Conservation (phyloP, 2,797 vertebrate genomes). For the Urophycis tenuis region DNA sequence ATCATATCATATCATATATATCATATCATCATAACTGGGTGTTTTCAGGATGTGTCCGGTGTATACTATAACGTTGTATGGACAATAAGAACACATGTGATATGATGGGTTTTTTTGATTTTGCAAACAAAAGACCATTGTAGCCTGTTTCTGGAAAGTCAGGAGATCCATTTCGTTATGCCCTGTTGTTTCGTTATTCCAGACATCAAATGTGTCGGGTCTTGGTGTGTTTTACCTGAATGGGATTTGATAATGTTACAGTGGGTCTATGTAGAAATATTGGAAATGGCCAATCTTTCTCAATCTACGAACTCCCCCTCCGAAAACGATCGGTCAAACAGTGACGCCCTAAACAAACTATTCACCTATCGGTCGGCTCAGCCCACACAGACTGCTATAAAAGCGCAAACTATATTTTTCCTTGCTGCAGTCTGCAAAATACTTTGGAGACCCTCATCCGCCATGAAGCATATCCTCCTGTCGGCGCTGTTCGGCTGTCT, state of each 20-base stretch:
- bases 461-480: slow-evolving; percentile 61
- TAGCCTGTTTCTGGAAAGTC: not conserved
- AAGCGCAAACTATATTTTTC: slow-evolving; percentile 25
- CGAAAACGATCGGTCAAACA: not conserved
- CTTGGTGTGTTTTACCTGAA: too few relatives aligned
- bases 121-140: not conserved
- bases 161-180: too few relatives aligned
- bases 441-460: slow-evolving; percentile 40
- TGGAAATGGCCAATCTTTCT: not conserved
- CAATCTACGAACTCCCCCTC: slow-evolving; percentile 5
- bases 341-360: not conserved
- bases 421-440: slow-evolving; percentile 27
- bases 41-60: not conserved
- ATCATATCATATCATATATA: too few relatives aligned
- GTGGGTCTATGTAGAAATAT: slow-evolving; percentile 47
- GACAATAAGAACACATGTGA: slow-evolving; percentile 2
- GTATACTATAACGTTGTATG: slow-evolving; percentile 17
- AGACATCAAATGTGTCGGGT: too few relatives aligned
- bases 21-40: not conserved
- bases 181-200: too few relatives aligned
- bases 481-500: slow-evolving; percentile 57
- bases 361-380: slow-evolving; percentile 11
- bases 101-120: not conserved
- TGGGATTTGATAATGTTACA: not conserved
- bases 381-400: slow-evolving; percentile 53